Evolutionary conservation across 2,888 invertebrate genomes (phyloP), one percentile per base, ranked within the genome.

Genomic region (Pristionchus arcanus): DNA sequence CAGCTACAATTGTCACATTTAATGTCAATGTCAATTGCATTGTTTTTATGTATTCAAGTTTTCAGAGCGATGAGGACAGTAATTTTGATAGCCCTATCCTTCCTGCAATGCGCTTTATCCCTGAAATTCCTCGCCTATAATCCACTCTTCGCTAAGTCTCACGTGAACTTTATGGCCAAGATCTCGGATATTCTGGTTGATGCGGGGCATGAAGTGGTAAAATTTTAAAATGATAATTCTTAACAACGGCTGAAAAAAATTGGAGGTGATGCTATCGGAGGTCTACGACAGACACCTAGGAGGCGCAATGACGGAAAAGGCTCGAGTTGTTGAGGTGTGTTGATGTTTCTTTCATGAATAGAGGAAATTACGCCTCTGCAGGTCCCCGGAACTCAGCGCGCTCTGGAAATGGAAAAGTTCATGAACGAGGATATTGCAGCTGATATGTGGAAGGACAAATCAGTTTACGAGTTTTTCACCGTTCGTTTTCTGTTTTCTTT

Each of bases 91-190:
- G 66, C 5, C 2, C 28, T 66, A 0, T n/a, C 1, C 0, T 2
- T 34, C 3, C 74, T 74, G 5, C 74, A 34, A 37, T n/a, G 5
- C 11, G 37, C 42, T 37, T 1, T 2, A 49, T 85, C 85, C 0
- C 34, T 49, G 2, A 87, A 87, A 87, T 87, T 87, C 87, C 92
- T 92, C 42, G 90, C 92, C 28, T 92, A 92, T 90, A 90, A 90
- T 49, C 92, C 92, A 0, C 28, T 90, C 74, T 91, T 92, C 89
- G 92, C 92, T 90, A 90, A 91, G 34, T 91, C 91, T 68, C 92
- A 92, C 87, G 91, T 92, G 16, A 91, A 91, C 68, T 92, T 91
- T 63, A 92, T 91, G 88, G 92, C 91, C 1, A 90, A 90, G 63
- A 90, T 92, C 19, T 91, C 91, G 2, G 92, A 92, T 87, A 89